Conservation (phyloP, 2,113 vertebrate species). For the Cyprinodon variegatus region DNA sequence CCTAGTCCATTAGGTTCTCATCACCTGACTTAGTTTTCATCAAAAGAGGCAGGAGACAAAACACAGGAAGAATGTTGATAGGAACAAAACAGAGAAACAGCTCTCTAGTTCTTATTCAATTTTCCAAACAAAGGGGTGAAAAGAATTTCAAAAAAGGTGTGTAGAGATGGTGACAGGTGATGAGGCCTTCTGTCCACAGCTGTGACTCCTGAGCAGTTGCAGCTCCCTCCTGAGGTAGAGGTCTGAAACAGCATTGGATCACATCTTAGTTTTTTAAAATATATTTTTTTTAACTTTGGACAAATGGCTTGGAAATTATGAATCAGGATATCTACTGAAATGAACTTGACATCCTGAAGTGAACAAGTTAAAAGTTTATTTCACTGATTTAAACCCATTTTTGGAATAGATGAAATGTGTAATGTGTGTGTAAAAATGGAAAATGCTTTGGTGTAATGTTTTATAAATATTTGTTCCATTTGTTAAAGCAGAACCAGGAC, state of each 20-base stretch:
- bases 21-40: not conserved
- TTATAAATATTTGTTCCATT: no score
- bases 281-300: no score
- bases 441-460: no score
- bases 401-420: no score
- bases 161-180: constrained; percentile 41
- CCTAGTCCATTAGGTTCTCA: constrained; percentile 2
- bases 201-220: constrained; percentile 63
- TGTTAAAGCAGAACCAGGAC: no score
- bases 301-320: not conserved
- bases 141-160: not conserved
- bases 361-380: no score
- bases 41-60: not conserved
- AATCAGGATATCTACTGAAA: no score
- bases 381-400: no score
- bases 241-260: constrained; percentile 56
- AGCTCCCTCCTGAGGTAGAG: constrained; percentile 77
- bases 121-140: constrained; percentile 1
- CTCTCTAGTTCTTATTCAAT: not conserved
- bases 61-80: not conserved
- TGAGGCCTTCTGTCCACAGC: constrained; percentile 27
- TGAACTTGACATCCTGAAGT: no score
- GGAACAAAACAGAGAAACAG: not conserved
- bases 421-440: no score
- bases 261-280: not conserved